Conservation (phyloP, 2,113 vertebrate genomes). For the Oxyruncus cristatus region DNA sequence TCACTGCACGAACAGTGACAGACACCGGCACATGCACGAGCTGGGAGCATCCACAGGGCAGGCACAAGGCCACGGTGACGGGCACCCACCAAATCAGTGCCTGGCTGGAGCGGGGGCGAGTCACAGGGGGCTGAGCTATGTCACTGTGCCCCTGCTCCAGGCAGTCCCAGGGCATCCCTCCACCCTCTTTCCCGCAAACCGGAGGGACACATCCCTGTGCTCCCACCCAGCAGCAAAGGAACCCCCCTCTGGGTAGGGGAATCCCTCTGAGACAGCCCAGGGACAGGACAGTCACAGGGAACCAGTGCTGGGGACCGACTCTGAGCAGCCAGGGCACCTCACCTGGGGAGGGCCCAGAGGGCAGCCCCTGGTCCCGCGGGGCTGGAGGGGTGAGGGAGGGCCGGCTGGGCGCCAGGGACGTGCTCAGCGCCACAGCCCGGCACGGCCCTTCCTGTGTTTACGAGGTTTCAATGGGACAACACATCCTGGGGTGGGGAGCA, state of each 20-base stretch:
- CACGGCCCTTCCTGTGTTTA: slow-evolving; percentile 51
- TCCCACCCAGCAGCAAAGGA: neutral
- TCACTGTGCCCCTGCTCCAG: neutral
- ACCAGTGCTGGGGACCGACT: rapidly evolving
- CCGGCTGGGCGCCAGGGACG: neutral
- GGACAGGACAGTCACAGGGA: neutral
- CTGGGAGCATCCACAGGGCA: rapidly evolving
- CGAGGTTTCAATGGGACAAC: neutral
- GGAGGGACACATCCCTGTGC: neutral
- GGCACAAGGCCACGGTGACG: neutral
- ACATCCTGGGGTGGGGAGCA: neutral
- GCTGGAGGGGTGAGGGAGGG: neutral
- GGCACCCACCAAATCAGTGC: rapidly evolving
- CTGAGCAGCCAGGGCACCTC: neutral
- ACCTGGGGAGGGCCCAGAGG: rapidly evolving
- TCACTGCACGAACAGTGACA: neutral
- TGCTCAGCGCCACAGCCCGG: neutral
- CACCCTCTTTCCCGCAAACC: neutral
- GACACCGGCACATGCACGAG: neutral
- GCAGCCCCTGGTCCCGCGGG: neutral
- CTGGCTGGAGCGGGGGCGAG: rapidly evolving
- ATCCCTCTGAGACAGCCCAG: neutral
- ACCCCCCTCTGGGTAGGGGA: neutral
- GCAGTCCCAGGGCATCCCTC: neutral
- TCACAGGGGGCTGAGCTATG: rapidly evolving